phyloP scores from a whole-genome alignment of 2,888 invertebrate species.

The Megaustenia siamemsis region DNA sequence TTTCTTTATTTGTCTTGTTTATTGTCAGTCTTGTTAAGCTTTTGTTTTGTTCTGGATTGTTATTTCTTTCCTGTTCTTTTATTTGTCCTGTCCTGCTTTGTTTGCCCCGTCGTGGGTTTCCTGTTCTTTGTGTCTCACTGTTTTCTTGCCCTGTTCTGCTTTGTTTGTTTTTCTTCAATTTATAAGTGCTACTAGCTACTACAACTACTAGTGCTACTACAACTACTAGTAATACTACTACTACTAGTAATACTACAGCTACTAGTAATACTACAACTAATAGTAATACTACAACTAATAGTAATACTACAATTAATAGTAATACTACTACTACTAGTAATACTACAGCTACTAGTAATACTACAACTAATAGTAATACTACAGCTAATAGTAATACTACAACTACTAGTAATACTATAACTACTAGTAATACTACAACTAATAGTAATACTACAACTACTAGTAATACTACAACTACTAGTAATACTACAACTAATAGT shows the following conservation, averaged over 20 bases:
- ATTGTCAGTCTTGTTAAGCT: too few relatives aligned
- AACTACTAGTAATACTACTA: not conserved
- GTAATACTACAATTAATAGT: too few relatives aligned
- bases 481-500: not conserved
- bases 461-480: not conserved
- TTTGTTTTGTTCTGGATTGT: too few relatives aligned
- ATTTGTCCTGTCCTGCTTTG: too few relatives aligned
- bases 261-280: not conserved
- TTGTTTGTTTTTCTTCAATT: not conserved
- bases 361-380: not conserved
- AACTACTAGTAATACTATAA: not conserved
- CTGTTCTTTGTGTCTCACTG: too few relatives aligned
- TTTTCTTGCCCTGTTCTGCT: not conserved
- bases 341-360: not conserved
- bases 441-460: not conserved
- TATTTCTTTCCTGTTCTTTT: too few relatives aligned
- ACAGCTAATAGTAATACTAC: not conserved
- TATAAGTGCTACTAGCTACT: not conserved
- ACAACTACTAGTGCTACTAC: not conserved
- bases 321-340: not conserved
- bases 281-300: too few relatives aligned
- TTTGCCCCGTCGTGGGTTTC: too few relatives aligned
- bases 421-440: not conserved
- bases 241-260: not conserved
- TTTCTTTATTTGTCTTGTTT: too few relatives aligned